Evolutionary conservation across 2,113 vertebrate species (phyloP).

Genomic region (Hydropotes inermis): DNA sequence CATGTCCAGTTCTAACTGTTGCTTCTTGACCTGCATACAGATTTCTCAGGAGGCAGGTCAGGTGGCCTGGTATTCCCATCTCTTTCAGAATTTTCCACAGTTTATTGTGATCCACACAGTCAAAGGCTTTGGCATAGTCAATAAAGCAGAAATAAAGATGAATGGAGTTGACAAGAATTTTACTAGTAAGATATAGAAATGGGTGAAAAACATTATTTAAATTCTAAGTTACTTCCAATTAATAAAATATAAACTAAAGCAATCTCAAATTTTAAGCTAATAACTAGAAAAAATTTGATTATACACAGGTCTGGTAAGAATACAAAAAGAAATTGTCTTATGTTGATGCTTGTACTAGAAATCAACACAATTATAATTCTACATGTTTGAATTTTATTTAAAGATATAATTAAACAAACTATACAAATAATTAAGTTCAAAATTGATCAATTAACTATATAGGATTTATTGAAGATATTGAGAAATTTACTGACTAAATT

Average conservation of each 20-base stretch:
- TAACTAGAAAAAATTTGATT: neutral
- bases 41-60: neutral
- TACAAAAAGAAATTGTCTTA: neutral
- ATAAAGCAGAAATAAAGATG: neutral
- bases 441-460: neutral
- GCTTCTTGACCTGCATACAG: neutral
- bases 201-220: neutral
- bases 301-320: neutral
- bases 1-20: neutral
- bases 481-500: no score
- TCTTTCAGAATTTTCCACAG: neutral
- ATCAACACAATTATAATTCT: neutral
- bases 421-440: neutral
- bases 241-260: slow-evolving; percentile 21
- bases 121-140: neutral
- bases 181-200: neutral
- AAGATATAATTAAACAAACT: neutral
- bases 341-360: neutral
- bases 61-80: neutral
- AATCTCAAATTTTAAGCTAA: neutral
- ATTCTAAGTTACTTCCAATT: neutral
- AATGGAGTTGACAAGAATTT: neutral
- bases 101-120: neutral
- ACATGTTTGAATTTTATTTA: neutral
- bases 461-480: neutral